Percentiles rank a stretch among this genome's conserved stretches.
Conservation (phyloP, 2,113 vertebrate species). For the Climacteris rufus region DNA sequence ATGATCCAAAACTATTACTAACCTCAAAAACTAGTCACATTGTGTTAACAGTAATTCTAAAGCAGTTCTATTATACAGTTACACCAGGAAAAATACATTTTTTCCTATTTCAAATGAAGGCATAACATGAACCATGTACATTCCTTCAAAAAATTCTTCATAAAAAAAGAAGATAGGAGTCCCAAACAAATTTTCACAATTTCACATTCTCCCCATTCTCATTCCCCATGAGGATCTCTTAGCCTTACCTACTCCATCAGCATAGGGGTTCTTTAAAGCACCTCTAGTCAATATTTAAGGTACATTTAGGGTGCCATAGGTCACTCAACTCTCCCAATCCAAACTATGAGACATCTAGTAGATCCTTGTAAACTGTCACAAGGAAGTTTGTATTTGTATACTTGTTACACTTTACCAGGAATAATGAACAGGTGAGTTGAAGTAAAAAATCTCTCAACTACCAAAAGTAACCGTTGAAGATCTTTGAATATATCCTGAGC, state of each 20-base stretch:
- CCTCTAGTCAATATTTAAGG: neutral
- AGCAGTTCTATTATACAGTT: neutral
- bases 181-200: neutral
- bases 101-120: neutral
- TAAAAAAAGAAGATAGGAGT: neutral
- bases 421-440: neutral
- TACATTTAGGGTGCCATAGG: neutral
- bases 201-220: neutral
- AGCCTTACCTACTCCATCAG: neutral
- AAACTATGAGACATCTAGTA: neutral
- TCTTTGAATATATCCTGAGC: neutral
- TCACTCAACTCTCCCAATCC: neutral
- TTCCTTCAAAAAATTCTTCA: neutral
- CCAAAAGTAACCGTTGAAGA: neutral
- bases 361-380: neutral
- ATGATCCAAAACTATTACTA: neutral
- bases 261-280: neutral
- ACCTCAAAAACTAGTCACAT: neutral
- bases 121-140: neutral
- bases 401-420: neutral
- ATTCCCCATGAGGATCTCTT: neutral
- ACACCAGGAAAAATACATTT: neutral
- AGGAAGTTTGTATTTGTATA: neutral
- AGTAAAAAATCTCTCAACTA: neutral
- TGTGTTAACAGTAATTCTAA: neutral